A percentile compares a stretch with the other conserved stretches of the same genome.
phyloP scores from a whole-genome alignment of 1,140 invertebrate genomes.

The Sarcophaga bullata region DNA sequence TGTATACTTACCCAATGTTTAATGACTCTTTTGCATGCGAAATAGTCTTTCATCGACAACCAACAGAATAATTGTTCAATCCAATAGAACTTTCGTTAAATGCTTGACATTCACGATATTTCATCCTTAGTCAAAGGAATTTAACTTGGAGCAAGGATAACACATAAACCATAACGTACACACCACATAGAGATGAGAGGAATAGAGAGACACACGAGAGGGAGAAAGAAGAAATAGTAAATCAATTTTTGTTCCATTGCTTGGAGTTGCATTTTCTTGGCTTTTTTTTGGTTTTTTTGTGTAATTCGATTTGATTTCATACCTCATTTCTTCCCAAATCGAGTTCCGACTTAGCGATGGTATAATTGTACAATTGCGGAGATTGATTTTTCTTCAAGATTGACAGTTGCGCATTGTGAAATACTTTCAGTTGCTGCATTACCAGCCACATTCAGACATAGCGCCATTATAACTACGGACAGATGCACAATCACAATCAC shows the following conservation, averaged over 20 bases:
- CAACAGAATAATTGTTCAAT: slow-evolving; percentile 81
- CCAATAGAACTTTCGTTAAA: slow-evolving; percentile 75
- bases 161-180: slow-evolving; percentile 3
- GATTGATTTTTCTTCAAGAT: slow-evolving; percentile 79
- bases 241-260: not conserved
- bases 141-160: slow-evolving; percentile 68
- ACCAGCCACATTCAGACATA: no score
- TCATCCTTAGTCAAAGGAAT: slow-evolving; percentile 80
- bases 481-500: no score
- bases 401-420: slow-evolving; percentile 78
- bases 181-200: no score
- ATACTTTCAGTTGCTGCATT: slow-evolving; percentile 73
- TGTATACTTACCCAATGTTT: slow-evolving; percentile 58
- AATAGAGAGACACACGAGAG: not conserved
- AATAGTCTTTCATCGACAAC: slow-evolving; percentile 79
- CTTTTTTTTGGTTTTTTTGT: not conserved
- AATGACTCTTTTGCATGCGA: slow-evolving; percentile 73
- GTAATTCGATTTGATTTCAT: slow-evolving; percentile 21
- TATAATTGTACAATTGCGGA: slow-evolving; percentile 78
- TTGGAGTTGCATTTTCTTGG: no score
- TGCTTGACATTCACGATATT: slow-evolving; percentile 76
- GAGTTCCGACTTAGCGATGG: slow-evolving; percentile 74
- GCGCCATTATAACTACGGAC: no score
- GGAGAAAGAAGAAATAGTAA: slow-evolving; percentile 28
- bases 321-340: slow-evolving; percentile 79